Evolutionary conservation across 2,113 vertebrate genomes (phyloP).

Genomic region (Cynocephalus volans): DNA sequence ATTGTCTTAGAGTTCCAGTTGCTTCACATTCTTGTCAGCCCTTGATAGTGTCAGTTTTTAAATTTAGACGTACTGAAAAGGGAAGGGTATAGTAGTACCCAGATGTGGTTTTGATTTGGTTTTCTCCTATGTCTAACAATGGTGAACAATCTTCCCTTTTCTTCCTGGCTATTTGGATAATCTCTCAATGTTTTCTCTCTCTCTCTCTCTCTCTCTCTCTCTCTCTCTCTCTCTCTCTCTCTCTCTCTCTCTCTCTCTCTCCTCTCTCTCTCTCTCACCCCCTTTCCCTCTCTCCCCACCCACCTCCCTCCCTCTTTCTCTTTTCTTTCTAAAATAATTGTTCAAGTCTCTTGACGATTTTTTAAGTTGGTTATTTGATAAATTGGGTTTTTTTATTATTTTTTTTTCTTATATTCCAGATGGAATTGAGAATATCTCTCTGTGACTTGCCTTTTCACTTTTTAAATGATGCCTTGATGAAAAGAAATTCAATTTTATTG

Average conservation of each 20-base stretch:
- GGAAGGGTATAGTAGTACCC: not conserved
- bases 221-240: not conserved
- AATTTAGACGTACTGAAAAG: not conserved
- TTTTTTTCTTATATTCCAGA: not conserved
- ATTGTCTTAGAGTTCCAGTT: not conserved
- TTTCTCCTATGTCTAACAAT: not conserved
- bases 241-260: not conserved
- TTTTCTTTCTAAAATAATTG: not conserved
- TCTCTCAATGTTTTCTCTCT: not conserved
- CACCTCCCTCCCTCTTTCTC: no score
- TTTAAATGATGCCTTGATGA: not conserved
- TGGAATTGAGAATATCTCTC: not conserved
- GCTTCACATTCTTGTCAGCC: not conserved
- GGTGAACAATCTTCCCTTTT: not conserved
- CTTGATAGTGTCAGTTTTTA: not conserved
- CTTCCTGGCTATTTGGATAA: not conserved
- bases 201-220: not conserved
- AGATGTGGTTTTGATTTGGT: not conserved
- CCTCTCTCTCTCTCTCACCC: not conserved
- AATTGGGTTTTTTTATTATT: not conserved
- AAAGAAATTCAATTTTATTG: conserved; percentile 15
- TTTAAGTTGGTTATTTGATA: not conserved
- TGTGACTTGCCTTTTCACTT: not conserved
- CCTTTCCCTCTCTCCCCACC: no score
- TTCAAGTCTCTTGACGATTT: not conserved